phyloP scores from a whole-genome alignment of 1,140 invertebrate species.

The Elymnias hypermnestra region DNA sequence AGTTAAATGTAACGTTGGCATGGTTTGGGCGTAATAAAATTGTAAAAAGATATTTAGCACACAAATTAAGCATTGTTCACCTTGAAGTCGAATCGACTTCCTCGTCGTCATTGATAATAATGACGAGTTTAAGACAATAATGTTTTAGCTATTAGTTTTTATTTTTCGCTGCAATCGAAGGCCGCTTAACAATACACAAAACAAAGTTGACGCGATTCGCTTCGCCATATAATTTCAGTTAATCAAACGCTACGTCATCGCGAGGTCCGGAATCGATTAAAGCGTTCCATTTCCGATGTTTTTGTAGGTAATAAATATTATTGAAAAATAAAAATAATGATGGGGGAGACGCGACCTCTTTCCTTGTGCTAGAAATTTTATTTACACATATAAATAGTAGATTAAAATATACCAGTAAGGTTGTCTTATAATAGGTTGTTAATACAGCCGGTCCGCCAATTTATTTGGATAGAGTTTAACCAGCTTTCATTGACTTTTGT shows the following conservation, averaged over 20 bases:
- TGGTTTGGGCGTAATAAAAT: slow-evolving; percentile 1
- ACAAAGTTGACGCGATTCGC: slow-evolving; percentile 60
- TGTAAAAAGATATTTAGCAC: slow-evolving; percentile 22
- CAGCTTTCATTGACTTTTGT: too few relatives aligned
- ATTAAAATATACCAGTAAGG: too few relatives aligned
- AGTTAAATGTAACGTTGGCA: slow-evolving; percentile 1
- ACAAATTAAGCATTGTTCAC: slow-evolving; percentile 49
- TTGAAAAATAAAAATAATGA: slow-evolving; percentile 5
- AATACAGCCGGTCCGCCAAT: too few relatives aligned
- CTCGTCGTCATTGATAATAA: slow-evolving; percentile 62
- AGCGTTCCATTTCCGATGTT: slow-evolving; percentile 65
- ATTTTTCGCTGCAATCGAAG: slow-evolving; percentile 61
- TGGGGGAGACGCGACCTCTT: neutral
- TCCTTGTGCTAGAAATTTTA: neutral
- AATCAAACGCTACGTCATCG: slow-evolving; percentile 58
- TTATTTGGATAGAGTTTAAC: too few relatives aligned
- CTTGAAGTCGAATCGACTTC: slow-evolving; percentile 66
- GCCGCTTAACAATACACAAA: slow-evolving; percentile 64
- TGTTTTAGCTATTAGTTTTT: slow-evolving; percentile 62
- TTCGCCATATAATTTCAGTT: slow-evolving; percentile 67
- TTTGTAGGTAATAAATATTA: slow-evolving; percentile 51
- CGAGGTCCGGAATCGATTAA: slow-evolving; percentile 62
- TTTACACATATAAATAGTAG: too few relatives aligned
- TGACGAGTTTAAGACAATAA: slow-evolving; percentile 72
- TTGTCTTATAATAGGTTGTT: too few relatives aligned